A percentile compares a stretch with the other conserved stretches of the same genome.
Conservation (phyloP, 2,888 invertebrate species). For the Brenthis ino region DNA sequence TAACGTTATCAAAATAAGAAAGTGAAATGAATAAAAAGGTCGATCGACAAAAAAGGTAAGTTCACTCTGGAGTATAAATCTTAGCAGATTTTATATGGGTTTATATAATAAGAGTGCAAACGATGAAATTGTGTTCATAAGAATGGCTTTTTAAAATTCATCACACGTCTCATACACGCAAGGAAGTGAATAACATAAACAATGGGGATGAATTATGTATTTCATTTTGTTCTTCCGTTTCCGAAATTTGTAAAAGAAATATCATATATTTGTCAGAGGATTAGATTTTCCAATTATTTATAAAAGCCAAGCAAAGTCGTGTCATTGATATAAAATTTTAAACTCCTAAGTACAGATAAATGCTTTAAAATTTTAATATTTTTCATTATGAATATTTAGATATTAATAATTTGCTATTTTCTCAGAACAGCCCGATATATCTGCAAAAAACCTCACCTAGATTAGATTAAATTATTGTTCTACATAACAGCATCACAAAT, state of each 20-base stretch:
- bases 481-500: no score
- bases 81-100: not conserved
- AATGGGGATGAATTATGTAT: slow-evolving; percentile 29
- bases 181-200: slow-evolving; percentile 23
- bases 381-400: no score
- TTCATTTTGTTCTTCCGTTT: slow-evolving; percentile 19
- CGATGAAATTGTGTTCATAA: not conserved
- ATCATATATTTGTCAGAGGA: no score
- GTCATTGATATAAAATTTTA: no score
- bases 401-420: no score
- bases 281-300: no score
- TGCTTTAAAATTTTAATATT: no score
- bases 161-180: slow-evolving; percentile 19
- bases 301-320: no score
- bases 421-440: no score
- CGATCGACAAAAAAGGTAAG: slow-evolving; percentile 11
- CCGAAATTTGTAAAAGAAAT: not conserved
- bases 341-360: no score
- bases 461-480: no score
- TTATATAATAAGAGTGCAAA: slow-evolving; percentile 3
- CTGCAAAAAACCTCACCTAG: no score
- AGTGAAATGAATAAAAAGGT: slow-evolving; percentile 17
- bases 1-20: slow-evolving; percentile 18
- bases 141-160: slow-evolving; percentile 26
- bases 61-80: slow-evolving; percentile 15